A percentile compares a stretch with the other conserved stretches of the same genome.
phyloP scores from a whole-genome alignment of 2,888 invertebrate species.

The Drosophila neutralis region DNA sequence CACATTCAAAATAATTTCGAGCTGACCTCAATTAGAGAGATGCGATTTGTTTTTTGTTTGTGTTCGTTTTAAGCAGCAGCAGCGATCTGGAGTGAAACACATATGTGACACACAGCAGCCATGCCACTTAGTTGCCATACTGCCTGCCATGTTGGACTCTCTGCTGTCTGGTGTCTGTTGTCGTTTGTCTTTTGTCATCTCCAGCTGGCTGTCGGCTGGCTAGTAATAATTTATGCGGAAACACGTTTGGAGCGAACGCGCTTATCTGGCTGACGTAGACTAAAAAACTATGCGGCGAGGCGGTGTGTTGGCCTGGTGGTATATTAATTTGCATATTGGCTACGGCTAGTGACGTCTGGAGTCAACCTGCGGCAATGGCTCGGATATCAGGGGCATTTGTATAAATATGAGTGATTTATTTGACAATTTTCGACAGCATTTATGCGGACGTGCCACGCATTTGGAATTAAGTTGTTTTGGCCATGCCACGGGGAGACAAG shows the following conservation, averaged over 20 bases:
- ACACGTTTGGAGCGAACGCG: slow-evolving; percentile 74
- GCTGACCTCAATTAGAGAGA: neutral
- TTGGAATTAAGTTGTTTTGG: slow-evolving; percentile 50
- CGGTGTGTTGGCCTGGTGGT: slow-evolving; percentile 8
- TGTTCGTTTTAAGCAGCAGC: neutral
- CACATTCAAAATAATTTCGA: neutral
- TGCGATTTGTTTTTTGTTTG: neutral
- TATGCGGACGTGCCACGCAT: slow-evolving; percentile 77
- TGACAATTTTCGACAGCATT: slow-evolving; percentile 82
- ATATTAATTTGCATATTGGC: slow-evolving; percentile 58
- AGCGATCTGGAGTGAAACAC: slow-evolving; percentile 1
- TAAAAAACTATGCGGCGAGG: slow-evolving; percentile 16
- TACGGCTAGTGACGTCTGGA: slow-evolving; percentile 27
- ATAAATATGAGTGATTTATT: slow-evolving; percentile 84
- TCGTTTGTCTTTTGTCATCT: slow-evolving; percentile 11
- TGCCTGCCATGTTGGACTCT: slow-evolving; percentile 50
- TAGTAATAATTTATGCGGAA: slow-evolving; percentile 74
- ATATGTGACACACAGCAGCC: slow-evolving; percentile 18
- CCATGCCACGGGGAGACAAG: slow-evolving; percentile 4
- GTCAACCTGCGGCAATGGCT: slow-evolving; percentile 39
- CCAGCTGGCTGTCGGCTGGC: slow-evolving; percentile 8
- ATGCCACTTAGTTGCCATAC: slow-evolving; percentile 33
- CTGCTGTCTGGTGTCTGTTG: neutral
- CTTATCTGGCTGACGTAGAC: slow-evolving; percentile 55
- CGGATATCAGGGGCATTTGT: slow-evolving; percentile 74